Evolutionary conservation across 2,888 invertebrate species (phyloP).

Genomic region (Selenia dentaria): DNA sequence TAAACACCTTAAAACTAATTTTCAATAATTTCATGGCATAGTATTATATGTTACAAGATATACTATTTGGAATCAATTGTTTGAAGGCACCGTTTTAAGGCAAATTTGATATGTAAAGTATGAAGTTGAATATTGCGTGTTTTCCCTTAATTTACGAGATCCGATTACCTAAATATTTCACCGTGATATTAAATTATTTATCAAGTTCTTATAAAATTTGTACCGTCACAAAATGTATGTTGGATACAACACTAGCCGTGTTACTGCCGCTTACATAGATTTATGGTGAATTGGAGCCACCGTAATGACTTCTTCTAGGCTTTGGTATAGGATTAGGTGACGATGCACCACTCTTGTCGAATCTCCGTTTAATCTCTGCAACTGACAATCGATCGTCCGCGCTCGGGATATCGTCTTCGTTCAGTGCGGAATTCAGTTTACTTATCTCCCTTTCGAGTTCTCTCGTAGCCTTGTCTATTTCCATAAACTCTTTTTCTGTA

Average conservation of each 20-base stretch:
- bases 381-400: conserved; percentile 63
- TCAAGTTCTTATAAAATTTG: conserved; percentile 9
- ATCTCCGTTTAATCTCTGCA: conserved; percentile 79
- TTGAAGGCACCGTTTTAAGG: conserved; percentile 25
- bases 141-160: conserved; percentile 38
- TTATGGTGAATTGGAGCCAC: conserved; percentile 59
- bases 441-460: conserved; percentile 76
- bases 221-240: conserved; percentile 10
- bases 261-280: conserved; percentile 7
- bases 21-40: conserved; percentile 14
- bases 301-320: conserved; percentile 81
- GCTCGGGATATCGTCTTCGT: conserved; percentile 64
- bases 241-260: conserved; percentile 5
- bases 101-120: conserved; percentile 8
- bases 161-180: conserved; percentile 31
- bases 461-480: conserved; percentile 74
- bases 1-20: conserved; percentile 19
- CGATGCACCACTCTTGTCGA: conserved; percentile 76
- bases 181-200: conserved; percentile 9
- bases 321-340: conserved; percentile 85
- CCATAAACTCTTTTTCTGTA: conserved; percentile 76
- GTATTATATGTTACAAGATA: not conserved
- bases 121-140: conserved; percentile 27
- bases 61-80: not conserved
- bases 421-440: conserved; percentile 74